Conservation (phyloP, 2,797 vertebrate species). For the Tadarida brasiliensis region DNA sequence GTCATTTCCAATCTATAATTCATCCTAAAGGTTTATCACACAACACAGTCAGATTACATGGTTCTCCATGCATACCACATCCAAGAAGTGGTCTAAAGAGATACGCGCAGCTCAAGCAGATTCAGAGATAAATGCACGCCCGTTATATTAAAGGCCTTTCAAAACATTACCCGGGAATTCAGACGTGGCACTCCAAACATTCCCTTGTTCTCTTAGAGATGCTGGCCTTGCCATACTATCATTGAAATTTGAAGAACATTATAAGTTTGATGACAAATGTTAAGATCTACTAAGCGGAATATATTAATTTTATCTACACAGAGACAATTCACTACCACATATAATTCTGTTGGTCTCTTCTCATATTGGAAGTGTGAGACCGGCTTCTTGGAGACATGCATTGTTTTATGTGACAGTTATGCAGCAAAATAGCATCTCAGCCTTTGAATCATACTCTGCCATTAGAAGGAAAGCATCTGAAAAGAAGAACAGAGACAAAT, state of each 20-base stretch:
- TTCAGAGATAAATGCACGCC: slow-evolving; percentile 38
- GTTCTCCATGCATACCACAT: slow-evolving; percentile 36
- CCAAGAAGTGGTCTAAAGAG: slow-evolving; percentile 62
- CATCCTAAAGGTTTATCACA: slow-evolving; percentile 84
- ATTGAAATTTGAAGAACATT: slow-evolving; percentile 14
- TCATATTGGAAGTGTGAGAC: background rate
- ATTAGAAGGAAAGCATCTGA: background rate
- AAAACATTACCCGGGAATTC: slow-evolving; percentile 49
- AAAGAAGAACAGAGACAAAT: background rate
- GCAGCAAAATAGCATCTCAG: slow-evolving; percentile 28
- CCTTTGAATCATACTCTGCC: background rate
- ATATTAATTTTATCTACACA: background rate
- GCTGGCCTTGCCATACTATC: background rate
- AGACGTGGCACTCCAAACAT: background rate
- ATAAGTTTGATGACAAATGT: background rate
- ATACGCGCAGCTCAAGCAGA: slow-evolving; percentile 56
- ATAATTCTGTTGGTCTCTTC: slow-evolving; percentile 49
- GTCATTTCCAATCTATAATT: slow-evolving; percentile 86
- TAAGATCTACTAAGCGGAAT: background rate
- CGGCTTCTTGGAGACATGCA: slow-evolving; percentile 1
- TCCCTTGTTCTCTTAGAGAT: background rate
- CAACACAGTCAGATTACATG: slow-evolving; percentile 71
- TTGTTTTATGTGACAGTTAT: slow-evolving; percentile 46
- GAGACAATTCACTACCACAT: background rate
- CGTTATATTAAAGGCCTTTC: slow-evolving; percentile 51